phyloP scores from a whole-genome alignment of 1,140 invertebrate genomes.

The Micrasema minimum region DNA sequence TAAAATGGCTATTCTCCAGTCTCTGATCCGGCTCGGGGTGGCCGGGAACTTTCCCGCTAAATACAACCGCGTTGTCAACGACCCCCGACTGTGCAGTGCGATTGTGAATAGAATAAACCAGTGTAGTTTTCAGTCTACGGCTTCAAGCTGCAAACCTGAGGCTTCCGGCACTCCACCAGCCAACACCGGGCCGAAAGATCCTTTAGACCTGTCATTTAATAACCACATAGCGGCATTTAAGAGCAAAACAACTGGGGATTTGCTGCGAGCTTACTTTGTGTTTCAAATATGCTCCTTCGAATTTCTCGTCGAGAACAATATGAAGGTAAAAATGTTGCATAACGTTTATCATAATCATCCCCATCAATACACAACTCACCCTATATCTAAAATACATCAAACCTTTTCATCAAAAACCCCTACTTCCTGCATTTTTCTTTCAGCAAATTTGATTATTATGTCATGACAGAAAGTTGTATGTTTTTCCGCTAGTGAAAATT shows the following conservation, averaged over 20 bases:
- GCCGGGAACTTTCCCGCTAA: slow-evolving; percentile 1
- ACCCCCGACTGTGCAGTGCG: slow-evolving; percentile 39
- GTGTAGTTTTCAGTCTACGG: slow-evolving; percentile 46
- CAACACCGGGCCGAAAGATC: slow-evolving; percentile 71
- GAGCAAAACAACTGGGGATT: slow-evolving; percentile 95
- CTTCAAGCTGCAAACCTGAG: slow-evolving; percentile 43
- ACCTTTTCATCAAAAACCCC: no score
- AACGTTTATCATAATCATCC: no score
- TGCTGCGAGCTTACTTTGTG: slow-evolving; percentile 91
- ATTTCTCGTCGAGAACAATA: slow-evolving; percentile 93
- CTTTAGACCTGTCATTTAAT: slow-evolving; percentile 88
- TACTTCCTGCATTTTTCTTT: no score
- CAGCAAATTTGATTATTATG: no score
- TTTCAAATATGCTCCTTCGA: slow-evolving; percentile 92
- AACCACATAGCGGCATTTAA: slow-evolving; percentile 85
- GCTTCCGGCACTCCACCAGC: slow-evolving; percentile 54
- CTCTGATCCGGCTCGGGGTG: slow-evolving; percentile 39
- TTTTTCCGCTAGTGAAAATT: no score
- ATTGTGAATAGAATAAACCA: slow-evolving; percentile 42
- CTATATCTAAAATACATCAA: no score
- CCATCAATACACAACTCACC: no score
- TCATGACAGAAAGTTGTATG: no score
- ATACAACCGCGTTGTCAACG: slow-evolving; percentile 37
- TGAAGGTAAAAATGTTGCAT: slow-evolving; percentile 77
- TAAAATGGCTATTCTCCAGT: slow-evolving; percentile 46